Evolutionary conservation across 2,797 vertebrate species (phyloP).

Genomic region (Brachyalestes nurse): DNA sequence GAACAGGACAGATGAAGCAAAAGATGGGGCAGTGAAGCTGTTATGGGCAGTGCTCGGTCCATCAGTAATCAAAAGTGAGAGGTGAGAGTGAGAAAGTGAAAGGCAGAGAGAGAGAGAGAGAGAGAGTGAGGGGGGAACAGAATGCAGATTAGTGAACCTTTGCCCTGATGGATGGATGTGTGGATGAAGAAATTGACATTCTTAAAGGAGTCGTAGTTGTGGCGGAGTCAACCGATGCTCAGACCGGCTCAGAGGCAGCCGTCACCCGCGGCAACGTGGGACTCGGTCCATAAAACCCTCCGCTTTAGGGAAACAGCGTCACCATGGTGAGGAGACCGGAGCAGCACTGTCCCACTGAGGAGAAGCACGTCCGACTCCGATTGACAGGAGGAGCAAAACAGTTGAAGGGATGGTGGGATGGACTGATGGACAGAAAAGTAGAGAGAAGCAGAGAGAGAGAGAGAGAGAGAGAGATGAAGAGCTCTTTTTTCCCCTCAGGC

Average conservation of each 20-base stretch:
- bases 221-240: conserved; percentile 24
- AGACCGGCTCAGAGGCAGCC: conserved; percentile 46
- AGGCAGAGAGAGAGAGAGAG: neutral
- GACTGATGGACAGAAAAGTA: conserved; percentile 41
- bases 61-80: conserved; percentile 11
- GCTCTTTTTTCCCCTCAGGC: conserved; percentile 29
- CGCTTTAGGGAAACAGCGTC: conserved; percentile 56
- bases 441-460: conserved; percentile 17
- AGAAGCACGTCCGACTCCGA: conserved; percentile 26
- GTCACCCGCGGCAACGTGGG: conserved; percentile 49
- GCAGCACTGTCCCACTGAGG: conserved; percentile 52
- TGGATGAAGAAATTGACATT: conserved; percentile 39
- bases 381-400: conserved; percentile 45
- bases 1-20: neutral
- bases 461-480: neutral
- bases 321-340: conserved; percentile 63
- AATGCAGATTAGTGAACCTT: conserved; percentile 31
- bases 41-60: neutral
- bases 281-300: conserved; percentile 58
- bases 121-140: conserved; percentile 14
- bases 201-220: conserved; percentile 8
- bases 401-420: conserved; percentile 29
- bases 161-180: conserved; percentile 22
- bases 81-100: conserved; percentile 25
- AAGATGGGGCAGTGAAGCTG: conserved; percentile 6